Base-by-base conservation (phyloP, 2,797 vertebrate species). In the Cirrhinus molitorella region DNA sequence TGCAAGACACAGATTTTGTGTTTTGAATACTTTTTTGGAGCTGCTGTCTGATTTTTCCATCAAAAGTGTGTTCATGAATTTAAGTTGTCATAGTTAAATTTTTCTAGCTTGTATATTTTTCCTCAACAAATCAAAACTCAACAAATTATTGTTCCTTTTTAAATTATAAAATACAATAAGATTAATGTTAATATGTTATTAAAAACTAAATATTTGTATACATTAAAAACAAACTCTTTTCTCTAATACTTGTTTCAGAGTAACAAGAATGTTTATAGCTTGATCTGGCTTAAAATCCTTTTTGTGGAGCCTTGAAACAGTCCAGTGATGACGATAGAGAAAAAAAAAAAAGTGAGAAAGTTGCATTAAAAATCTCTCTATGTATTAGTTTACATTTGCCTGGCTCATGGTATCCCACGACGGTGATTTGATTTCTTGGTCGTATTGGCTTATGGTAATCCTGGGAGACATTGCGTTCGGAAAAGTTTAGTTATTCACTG, bases 401-500 rank as follows among this genome's bases (percentile, higher is more conserved):
- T 5, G 31, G 21, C 72, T 57, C 13, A 37, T 23, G 49, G 13
- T 34, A 4, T 79, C 12, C 28, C 2, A 8, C 17, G 23, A 12
- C 49, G 8, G 63, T 49, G 37, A 43, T 45, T 47, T 10, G 43
- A 78, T 63, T 57, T 70, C 13, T 34, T 25, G 37, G 51, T 59
- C 9, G 3, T 6, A 25, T 51, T 79, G 63, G 45, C n/a, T 81
- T 21, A 23, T 8, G 2, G 5, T 31, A 43, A 13, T 71, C 34
- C 49, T 59, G 17, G 14, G 51, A 80, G 37, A 59, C 12, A 43
- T 25, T 45, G 37, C 3, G 1, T 45, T 57, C 7, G 68, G 13
- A 68, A 70, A 57, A 70, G n/a, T 79, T 14, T 80, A 57, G 73
- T 23, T 43, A 71, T 71, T 59, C 40, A 4, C 40, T 45, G 23